phyloP scores from a whole-genome alignment of 2,888 invertebrate genomes.

The Lithophane leautieri region DNA sequence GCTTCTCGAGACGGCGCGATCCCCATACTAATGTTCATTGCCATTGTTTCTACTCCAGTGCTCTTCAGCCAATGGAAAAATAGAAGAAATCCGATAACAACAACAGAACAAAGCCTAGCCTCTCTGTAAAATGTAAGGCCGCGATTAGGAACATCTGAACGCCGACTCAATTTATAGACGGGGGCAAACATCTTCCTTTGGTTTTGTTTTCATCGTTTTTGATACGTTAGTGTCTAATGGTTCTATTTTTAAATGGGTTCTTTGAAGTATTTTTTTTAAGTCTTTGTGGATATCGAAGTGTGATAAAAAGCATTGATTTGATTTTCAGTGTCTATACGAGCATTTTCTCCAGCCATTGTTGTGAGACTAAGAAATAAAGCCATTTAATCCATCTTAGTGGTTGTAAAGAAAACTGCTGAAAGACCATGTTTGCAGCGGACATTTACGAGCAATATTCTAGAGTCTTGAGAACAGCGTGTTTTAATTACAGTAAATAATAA shows the following conservation, averaged over 20 bases:
- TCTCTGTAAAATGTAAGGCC: conserved; percentile 49
- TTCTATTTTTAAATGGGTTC: conserved; percentile 40
- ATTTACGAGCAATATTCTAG: conserved; percentile 43
- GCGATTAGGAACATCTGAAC: conserved; percentile 58
- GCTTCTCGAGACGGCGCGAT: conserved; percentile 73
- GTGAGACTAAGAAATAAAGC: neutral
- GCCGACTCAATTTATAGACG: conserved; percentile 52
- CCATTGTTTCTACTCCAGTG: conserved; percentile 76
- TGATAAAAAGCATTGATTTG: conserved; percentile 7
- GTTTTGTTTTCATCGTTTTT: conserved; percentile 35
- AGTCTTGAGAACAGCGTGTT: conserved; percentile 31
- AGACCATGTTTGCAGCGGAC: conserved; percentile 13
- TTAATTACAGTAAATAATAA: conserved; percentile 59
- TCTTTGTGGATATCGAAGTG: conserved; percentile 7
- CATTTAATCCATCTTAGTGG: conserved; percentile 5
- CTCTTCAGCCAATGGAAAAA: conserved; percentile 68
- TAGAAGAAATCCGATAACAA: conserved; percentile 67
- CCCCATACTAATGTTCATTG: conserved; percentile 75
- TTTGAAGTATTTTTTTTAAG: conserved; percentile 16
- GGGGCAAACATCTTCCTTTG: conserved; percentile 23
- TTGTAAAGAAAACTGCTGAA: conserved; percentile 12
- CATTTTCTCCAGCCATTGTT: neutral
- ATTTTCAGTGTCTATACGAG: neutral
- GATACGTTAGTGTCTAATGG: conserved; percentile 33
- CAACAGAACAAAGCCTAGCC: conserved; percentile 61